Conservation (phyloP, 2,888 invertebrate species). For the Liposcelis brunnea region DNA sequence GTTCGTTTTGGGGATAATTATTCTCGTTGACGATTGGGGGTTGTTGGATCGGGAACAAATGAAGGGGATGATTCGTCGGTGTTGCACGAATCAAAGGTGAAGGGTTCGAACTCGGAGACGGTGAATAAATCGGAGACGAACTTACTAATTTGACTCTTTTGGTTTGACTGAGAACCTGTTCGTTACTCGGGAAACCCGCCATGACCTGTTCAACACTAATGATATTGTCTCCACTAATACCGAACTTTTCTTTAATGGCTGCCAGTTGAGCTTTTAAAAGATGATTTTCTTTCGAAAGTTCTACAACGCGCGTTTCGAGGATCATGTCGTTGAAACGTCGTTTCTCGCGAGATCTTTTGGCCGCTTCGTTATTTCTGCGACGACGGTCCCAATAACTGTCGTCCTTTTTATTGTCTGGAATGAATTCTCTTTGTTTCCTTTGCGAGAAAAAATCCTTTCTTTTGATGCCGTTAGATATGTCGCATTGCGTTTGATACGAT, state of each 20-base stretch:
- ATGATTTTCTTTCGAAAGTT: slow-evolving; percentile 89
- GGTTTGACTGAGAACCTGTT: slow-evolving; percentile 67
- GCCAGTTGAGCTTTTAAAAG: slow-evolving; percentile 82
- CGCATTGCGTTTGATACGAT: slow-evolving; percentile 8
- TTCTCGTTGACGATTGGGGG: slow-evolving; percentile 22
- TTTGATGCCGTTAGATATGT: slow-evolving; percentile 21
- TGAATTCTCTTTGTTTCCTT: slow-evolving; percentile 89
- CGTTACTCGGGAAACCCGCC: slow-evolving; percentile 66
- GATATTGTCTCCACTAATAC: slow-evolving; percentile 70
- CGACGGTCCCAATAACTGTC: slow-evolving; percentile 95
- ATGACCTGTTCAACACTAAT: slow-evolving; percentile 79
- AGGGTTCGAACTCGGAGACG: slow-evolving; percentile 23
- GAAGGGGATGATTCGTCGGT: slow-evolving; percentile 33
- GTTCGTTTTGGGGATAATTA: slow-evolving; percentile 20
- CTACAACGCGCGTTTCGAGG: slow-evolving; percentile 81
- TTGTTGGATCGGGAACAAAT: slow-evolving; percentile 9
- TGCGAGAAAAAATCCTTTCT: slow-evolving; percentile 76
- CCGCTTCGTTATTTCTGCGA: slow-evolving; percentile 91
- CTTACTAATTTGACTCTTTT: slow-evolving; percentile 44
- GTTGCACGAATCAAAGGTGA: slow-evolving; percentile 24
- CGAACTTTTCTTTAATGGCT: slow-evolving; percentile 84
- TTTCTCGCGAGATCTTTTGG: slow-evolving; percentile 91
- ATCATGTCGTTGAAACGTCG: slow-evolving; percentile 93
- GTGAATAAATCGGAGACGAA: background rate
- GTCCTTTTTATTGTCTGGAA: slow-evolving; percentile 91